These are phyloP conservation scores for Tangara arthus DNA, from an alignment of 2,797 vertebrate genomes.

Conservation along the genomic window DNA sequence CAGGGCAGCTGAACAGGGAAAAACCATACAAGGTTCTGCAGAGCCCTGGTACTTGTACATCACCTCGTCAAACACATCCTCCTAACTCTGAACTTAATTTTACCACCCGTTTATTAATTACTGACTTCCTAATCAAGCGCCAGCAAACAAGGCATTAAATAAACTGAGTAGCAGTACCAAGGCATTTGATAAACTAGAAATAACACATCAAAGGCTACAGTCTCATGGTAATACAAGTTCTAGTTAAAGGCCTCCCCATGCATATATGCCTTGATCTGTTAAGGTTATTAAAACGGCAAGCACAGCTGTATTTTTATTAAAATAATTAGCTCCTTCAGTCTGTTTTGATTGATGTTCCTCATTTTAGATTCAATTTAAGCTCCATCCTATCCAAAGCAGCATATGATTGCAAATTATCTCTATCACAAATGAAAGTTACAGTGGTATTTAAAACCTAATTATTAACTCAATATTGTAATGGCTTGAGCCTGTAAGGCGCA, in stretches of 20 bases:
- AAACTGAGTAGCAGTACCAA: slow-evolving; percentile 31
- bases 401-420: slow-evolving; percentile 16
- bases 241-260: slow-evolving; percentile 40
- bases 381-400: slow-evolving; percentile 4
- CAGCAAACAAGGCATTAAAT: slow-evolving; percentile 25
- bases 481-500: background rate
- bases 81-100: slow-evolving; percentile 7
- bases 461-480: slow-evolving; percentile 23
- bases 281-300: slow-evolving; percentile 47
- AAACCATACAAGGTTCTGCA: background rate
- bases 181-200: slow-evolving; percentile 47
- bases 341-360: slow-evolving; percentile 30
- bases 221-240: slow-evolving; percentile 48
- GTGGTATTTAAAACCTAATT: slow-evolving; percentile 44
- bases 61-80: background rate
- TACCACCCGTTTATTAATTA: slow-evolving; percentile 34
- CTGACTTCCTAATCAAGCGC: slow-evolving; percentile 29
- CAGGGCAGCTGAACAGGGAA: background rate
- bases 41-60: background rate
- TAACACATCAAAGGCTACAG: slow-evolving; percentile 50
- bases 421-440: slow-evolving; percentile 45
- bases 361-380: slow-evolving; percentile 37
- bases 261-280: slow-evolving; percentile 38
- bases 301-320: slow-evolving; percentile 53
- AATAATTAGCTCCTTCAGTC: slow-evolving; percentile 50